Evolutionary conservation across 1,140 invertebrate genomes (phyloP).

Genomic region (Anastatus disparis): DNA sequence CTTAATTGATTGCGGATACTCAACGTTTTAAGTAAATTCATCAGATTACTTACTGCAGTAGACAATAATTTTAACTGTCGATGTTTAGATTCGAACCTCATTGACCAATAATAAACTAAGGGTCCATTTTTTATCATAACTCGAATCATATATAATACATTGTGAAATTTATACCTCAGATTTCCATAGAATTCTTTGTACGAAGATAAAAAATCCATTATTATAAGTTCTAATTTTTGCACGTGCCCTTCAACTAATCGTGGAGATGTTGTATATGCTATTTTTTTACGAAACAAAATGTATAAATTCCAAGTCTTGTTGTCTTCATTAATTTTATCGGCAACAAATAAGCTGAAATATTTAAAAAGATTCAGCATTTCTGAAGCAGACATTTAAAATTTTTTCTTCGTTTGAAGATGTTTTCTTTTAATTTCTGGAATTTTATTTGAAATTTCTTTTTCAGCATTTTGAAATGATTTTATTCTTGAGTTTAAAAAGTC

Average conservation of each 20-base stretch:
- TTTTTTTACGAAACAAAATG: conserved; percentile 13
- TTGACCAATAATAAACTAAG: background rate
- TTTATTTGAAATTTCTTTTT: background rate
- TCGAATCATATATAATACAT: conserved; percentile 22
- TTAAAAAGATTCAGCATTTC: conserved; percentile 29
- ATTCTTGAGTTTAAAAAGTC: background rate
- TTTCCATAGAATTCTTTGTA: background rate
- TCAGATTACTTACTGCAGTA: background rate
- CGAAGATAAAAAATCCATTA: background rate
- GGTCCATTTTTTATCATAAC: background rate
- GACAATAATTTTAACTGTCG: background rate
- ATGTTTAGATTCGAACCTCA: background rate
- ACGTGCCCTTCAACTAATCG: conserved; percentile 1
- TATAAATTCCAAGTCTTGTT: conserved; percentile 35
- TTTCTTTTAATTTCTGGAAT: background rate
- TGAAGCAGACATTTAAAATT: conserved; percentile 25
- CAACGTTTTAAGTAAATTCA: no score
- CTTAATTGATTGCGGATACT: no score
- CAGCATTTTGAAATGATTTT: background rate
- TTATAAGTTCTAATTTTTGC: background rate
- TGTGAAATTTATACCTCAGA: conserved; percentile 40
- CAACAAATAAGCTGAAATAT: conserved; percentile 38
- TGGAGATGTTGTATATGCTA: conserved; percentile 26
- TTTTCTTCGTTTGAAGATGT: background rate
- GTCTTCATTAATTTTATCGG: conserved; percentile 20